Percentiles rank a stretch among this genome's conserved stretches.
phyloP scores from a whole-genome alignment of 2,113 vertebrate genomes.

The Pardalotus punctatus region DNA sequence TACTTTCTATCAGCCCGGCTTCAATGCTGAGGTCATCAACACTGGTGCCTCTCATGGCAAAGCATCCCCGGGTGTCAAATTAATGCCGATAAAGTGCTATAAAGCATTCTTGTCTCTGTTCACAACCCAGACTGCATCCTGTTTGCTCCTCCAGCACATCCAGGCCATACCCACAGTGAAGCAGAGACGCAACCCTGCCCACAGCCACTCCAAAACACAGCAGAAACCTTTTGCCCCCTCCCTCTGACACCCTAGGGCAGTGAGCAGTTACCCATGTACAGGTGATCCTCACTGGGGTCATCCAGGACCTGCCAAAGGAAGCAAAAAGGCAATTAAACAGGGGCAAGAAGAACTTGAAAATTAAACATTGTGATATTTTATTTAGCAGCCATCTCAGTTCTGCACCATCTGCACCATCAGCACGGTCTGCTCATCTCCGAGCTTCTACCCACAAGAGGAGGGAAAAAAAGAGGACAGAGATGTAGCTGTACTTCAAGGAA shows the following conservation, averaged over 20 bases:
- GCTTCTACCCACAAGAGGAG: neutral
- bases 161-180: neutral
- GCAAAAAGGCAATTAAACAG: neutral
- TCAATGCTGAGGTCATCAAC: neutral
- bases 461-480: neutral
- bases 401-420: constrained; percentile 5
- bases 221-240: neutral
- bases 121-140: neutral
- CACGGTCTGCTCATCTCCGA: neutral
- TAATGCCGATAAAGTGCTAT: neutral
- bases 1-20: neutral
- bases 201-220: neutral
- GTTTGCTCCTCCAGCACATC: neutral
- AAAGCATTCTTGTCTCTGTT: neutral
- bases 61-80: neutral
- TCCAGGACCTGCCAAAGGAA: constrained; percentile 87
- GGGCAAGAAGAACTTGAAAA: neutral
- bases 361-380: neutral
- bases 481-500: neutral
- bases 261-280: constrained; percentile 92
- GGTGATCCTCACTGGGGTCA: constrained; percentile 95
- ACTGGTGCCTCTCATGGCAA: neutral
- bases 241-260: neutral
- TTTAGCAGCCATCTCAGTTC: neutral
- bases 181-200: neutral